These are phyloP conservation scores for Meandrusa payeni DNA, from an alignment of 2,888 invertebrate genomes.

Conservation along the genomic window DNA sequence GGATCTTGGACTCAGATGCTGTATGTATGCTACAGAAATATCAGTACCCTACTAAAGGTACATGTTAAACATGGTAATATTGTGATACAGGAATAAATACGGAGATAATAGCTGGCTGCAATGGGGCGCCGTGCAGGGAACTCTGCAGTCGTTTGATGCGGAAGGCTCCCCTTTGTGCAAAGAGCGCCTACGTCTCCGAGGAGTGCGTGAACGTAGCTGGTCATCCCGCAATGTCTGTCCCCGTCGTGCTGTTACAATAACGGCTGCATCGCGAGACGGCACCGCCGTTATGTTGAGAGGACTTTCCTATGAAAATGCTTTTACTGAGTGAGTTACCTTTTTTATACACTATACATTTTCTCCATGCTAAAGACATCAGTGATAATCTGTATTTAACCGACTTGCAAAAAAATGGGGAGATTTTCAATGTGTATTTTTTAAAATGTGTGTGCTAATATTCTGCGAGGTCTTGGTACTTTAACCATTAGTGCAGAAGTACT, in stretches of 20 bases:
- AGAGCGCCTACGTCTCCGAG: conserved; percentile 73
- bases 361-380: too few relatives aligned
- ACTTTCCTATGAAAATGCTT: conserved; percentile 65
- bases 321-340: conserved; percentile 77
- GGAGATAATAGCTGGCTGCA: conserved; percentile 80
- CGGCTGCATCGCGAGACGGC: conserved; percentile 75
- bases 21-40: too few relatives aligned
- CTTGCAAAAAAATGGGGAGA: too few relatives aligned
- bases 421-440: too few relatives aligned
- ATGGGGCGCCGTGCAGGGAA: conserved; percentile 83
- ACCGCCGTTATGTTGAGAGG: conserved; percentile 77
- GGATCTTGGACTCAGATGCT: conserved; percentile 77
- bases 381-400: too few relatives aligned
- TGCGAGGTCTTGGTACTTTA: too few relatives aligned
- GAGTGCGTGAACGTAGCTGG: conserved; percentile 71
- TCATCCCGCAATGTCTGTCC: conserved; percentile 38
- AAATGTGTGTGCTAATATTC: too few relatives aligned
- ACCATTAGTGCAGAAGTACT: too few relatives aligned
- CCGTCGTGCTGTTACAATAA: conserved; percentile 52
- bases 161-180: conserved; percentile 48
- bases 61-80: neutral
- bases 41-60: too few relatives aligned
- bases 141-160: conserved; percentile 66
- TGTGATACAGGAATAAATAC: conserved; percentile 50
- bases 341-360: too few relatives aligned